phyloP scores from a whole-genome alignment of 2,113 vertebrate species.

The Collichthys lucidus region DNA sequence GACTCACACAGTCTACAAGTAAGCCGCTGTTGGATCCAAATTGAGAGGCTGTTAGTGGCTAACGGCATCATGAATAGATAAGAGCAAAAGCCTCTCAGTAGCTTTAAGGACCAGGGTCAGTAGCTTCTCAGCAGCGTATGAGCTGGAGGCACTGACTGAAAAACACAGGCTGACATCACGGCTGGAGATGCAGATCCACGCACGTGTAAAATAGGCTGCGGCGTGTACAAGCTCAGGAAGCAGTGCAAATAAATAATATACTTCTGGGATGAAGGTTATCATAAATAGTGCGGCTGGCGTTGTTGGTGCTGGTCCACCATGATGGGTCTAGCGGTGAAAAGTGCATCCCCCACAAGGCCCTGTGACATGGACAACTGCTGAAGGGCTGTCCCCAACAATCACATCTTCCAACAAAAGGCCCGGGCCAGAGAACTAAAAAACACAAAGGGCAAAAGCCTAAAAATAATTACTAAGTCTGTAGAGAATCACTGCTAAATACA shows the following conservation, averaged over 20 bases:
- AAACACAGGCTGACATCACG: slow-evolving; percentile 32
- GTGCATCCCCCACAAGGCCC: slow-evolving; percentile 66
- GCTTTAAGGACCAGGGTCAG: slow-evolving; percentile 50
- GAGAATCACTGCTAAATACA: slow-evolving; percentile 49
- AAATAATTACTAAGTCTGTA: slow-evolving; percentile 72
- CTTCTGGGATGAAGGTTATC: slow-evolving; percentile 42
- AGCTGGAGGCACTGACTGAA: slow-evolving; percentile 29
- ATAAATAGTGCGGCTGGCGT: slow-evolving; percentile 39
- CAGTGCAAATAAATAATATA: slow-evolving; percentile 50
- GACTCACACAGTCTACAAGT: slow-evolving; percentile 26
- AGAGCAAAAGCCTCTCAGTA: slow-evolving; percentile 15
- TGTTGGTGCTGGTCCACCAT: slow-evolving; percentile 32
- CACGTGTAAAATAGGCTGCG: slow-evolving; percentile 1
- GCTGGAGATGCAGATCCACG: background rate
- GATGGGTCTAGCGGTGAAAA: slow-evolving; percentile 59
- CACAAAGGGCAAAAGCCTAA: slow-evolving; percentile 75
- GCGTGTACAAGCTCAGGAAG: background rate
- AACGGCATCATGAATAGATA: slow-evolving; percentile 37
- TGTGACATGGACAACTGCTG: slow-evolving; percentile 79
- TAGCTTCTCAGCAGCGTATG: slow-evolving; percentile 21
- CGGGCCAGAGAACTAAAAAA: slow-evolving; percentile 59
- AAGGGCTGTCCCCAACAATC: slow-evolving; percentile 79
- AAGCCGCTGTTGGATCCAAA: slow-evolving; percentile 33
- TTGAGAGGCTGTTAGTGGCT: slow-evolving; percentile 50
- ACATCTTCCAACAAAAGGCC: slow-evolving; percentile 68